Evolutionary conservation across 1,140 invertebrate species (phyloP), one percentile per base, ranked within the genome.

Genomic region (Armadillidium nasatum): DNA sequence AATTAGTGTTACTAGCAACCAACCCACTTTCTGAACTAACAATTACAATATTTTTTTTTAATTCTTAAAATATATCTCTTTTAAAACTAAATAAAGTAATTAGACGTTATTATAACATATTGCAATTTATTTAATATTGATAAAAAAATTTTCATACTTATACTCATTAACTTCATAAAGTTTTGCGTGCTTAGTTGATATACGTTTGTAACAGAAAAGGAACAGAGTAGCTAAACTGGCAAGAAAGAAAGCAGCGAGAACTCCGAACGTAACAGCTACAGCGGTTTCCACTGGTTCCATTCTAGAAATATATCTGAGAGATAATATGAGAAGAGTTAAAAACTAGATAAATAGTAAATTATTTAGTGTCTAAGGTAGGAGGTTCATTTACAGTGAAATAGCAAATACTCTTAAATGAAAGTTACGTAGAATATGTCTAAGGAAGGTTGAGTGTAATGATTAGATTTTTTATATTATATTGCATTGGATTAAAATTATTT

Each of bases 211-310:
- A 82, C 89, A 90, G 67, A 91, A 88, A 33, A 91, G 83, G n/a
- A 91, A 83, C 10, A 92, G 83, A 0, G 89, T 87, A n/a, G 90
- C 82, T 68, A 91, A 84, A 7, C 90, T 89, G 68, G 88, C 89
- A 46, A 90, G 82, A 83, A 91, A 91, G 68, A 91, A 88, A 9
- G 89, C 87, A 71, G 88, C 87, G 43, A 92, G 83, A 22, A 90
- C 87, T 71, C 88, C 88, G 80, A 91, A 87, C 6, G 90, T 89
- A 11, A 90, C 88, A 44, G 88, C 88, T 11, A 91, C 88, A n/a
- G 91, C 86, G 70, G 89, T 88, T 83, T 91, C 90, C 86, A 90
- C 67, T 50, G 45, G 33, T 19, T 76, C 74, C 74, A 76, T 71
- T 60, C 2, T 2, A 19, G 19, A 60, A 60, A 19, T 33, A 33